Conservation (phyloP, 2,888 invertebrate genomes). For the Conchocele bisecta region DNA sequence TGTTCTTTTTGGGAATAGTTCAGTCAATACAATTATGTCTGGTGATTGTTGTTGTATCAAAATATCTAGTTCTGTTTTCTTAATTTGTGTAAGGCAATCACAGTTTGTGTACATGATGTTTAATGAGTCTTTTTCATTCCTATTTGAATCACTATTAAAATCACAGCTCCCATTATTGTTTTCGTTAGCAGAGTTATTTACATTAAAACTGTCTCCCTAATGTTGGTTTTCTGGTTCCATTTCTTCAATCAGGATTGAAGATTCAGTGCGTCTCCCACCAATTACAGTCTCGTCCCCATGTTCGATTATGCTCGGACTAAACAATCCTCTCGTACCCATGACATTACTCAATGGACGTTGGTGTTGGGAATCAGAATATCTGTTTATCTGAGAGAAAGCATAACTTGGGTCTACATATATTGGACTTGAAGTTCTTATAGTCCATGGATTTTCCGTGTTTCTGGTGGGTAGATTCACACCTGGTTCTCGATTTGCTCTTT, state of each 20-base stretch:
- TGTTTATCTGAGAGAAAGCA: too few relatives aligned
- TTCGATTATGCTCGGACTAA: too few relatives aligned
- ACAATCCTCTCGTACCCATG: too few relatives aligned
- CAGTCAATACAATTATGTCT: background rate
- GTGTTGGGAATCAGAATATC: too few relatives aligned
- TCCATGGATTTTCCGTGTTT: too few relatives aligned
- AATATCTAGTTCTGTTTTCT: background rate
- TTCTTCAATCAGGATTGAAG: too few relatives aligned
- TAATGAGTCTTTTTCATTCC: background rate
- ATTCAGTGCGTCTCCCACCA: background rate
- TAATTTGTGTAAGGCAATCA: background rate
- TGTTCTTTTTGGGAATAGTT: constrained; percentile 1
- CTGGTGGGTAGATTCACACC: background rate
- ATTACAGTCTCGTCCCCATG: background rate
- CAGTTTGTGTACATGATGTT: background rate
- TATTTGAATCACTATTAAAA: background rate
- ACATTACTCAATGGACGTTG: too few relatives aligned
- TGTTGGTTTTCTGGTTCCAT: too few relatives aligned
- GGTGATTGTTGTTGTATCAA: background rate
- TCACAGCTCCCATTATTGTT: background rate
- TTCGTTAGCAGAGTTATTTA: background rate
- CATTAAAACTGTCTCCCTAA: background rate
- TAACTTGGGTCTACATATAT: too few relatives aligned
- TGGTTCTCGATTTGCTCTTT: background rate
- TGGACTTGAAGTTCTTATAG: too few relatives aligned